Evolutionary conservation across 2,888 invertebrate genomes (phyloP).

Genomic region (Mythimna pallens): DNA sequence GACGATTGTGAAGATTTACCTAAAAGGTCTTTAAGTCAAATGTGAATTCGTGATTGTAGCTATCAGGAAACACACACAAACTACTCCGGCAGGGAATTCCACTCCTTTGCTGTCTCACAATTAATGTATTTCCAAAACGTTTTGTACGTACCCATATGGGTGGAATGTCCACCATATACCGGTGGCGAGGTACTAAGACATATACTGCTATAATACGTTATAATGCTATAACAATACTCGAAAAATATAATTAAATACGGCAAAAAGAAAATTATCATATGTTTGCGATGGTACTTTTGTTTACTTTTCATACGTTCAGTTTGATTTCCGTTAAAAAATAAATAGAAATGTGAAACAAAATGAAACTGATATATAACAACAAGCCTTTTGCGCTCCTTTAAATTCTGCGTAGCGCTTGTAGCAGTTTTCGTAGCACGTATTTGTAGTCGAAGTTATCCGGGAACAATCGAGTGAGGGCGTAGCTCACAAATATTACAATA

Average conservation of each 20-base stretch:
- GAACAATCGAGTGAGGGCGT: background rate
- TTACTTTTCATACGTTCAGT: background rate
- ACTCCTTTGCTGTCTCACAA: too few relatives aligned
- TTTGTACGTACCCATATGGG: too few relatives aligned
- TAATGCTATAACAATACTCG: background rate
- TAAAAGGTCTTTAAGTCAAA: too few relatives aligned
- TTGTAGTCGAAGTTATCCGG: background rate
- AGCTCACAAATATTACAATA: background rate
- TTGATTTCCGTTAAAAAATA: background rate
- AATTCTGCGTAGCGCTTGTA: slow-evolving; percentile 31
- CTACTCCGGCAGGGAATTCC: too few relatives aligned
- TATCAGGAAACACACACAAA: too few relatives aligned
- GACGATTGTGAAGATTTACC: too few relatives aligned
- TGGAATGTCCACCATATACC: too few relatives aligned
- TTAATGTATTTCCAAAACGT: too few relatives aligned
- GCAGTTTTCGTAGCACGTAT: slow-evolving; percentile 14
- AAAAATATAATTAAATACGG: background rate
- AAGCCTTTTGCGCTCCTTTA: background rate
- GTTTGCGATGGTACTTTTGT: too few relatives aligned
- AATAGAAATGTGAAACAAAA: background rate
- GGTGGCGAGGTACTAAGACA: too few relatives aligned
- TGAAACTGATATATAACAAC: background rate
- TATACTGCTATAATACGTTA: background rate
- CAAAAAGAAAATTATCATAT: background rate
- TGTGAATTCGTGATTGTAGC: too few relatives aligned